Percentiles rank a stretch among this genome's conserved stretches.
phyloP scores from a whole-genome alignment of 1,140 invertebrate genomes.

The Bombus cullumanus region DNA sequence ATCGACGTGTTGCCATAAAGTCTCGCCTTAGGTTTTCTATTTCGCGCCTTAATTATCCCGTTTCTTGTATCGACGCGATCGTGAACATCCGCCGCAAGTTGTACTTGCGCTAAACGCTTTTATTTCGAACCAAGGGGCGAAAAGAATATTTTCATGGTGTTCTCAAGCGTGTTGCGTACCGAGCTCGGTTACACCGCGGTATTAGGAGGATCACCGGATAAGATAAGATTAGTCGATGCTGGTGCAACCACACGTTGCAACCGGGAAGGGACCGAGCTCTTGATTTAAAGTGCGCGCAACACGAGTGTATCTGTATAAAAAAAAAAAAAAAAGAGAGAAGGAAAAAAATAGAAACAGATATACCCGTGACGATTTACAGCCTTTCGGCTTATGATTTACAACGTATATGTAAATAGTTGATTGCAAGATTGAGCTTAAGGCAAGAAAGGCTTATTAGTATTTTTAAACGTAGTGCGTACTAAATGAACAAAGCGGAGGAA shows the following conservation, averaged over 20 bases:
- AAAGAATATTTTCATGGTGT: constrained; percentile 34
- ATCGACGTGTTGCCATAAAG: background rate
- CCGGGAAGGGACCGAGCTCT: constrained; percentile 8
- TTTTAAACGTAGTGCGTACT: background rate
- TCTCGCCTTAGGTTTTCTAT: background rate
- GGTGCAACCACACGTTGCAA: constrained; percentile 63
- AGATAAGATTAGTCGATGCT: constrained; percentile 77
- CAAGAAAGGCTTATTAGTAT: background rate
- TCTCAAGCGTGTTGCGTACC: constrained; percentile 38
- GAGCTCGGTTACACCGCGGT: constrained; percentile 38
- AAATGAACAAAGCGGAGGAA: background rate
- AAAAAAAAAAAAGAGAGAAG: background rate
- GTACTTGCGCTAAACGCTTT: background rate
- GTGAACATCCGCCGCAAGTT: background rate
- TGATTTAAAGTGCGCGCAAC: constrained; percentile 54
- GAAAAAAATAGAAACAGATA: background rate
- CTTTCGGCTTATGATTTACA: background rate
- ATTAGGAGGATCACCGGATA: constrained; percentile 76
- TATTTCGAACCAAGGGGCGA: background rate
- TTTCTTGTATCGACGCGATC: background rate
- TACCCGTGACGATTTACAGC: constrained; percentile 3
- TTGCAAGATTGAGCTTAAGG: background rate
- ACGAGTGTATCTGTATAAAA: background rate
- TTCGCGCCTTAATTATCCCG: background rate
- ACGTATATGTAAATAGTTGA: background rate